These are phyloP conservation scores for Pediacus dermestoides DNA, from an alignment of 2,888 invertebrate species.

Conservation along the genomic window DNA sequence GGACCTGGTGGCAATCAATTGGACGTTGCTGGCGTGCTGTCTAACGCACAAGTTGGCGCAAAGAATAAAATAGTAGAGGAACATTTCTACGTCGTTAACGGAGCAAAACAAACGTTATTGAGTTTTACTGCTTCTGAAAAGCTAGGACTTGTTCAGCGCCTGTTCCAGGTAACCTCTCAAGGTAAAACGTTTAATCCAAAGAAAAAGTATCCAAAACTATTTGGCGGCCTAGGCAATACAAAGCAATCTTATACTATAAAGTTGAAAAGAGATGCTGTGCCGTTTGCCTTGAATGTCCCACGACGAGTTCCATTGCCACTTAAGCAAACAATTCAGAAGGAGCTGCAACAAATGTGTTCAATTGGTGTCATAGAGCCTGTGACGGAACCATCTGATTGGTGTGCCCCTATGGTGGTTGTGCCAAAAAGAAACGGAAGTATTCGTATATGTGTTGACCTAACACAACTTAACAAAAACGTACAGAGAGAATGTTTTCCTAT, in stretches of 20 bases:
- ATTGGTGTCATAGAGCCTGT: constrained; percentile 9
- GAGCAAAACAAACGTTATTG: constrained; percentile 13
- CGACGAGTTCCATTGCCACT: constrained; percentile 9
- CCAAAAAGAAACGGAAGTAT: constrained; percentile 7
- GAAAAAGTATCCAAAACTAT: constrained; percentile 42
- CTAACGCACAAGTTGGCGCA: constrained; percentile 3
- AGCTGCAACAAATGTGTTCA: constrained; percentile 9
- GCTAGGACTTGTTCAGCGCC: constrained; percentile 9
- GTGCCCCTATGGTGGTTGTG: constrained; percentile 10
- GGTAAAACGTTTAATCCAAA: constrained; percentile 9
- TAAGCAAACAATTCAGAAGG: not conserved
- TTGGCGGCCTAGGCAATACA: constrained; percentile 76
- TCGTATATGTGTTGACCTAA: constrained; percentile 9
- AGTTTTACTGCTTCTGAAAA: constrained; percentile 12
- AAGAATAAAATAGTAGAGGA: constrained; percentile 5
- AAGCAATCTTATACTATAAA: constrained; percentile 19
- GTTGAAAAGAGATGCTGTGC: constrained; percentile 6
- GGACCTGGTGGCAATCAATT: constrained; percentile 12
- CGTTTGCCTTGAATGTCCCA: constrained; percentile 6
- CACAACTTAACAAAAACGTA: constrained; percentile 10
- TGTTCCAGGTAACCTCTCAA: constrained; percentile 9
- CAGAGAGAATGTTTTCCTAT: constrained; percentile 4
- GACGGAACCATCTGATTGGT: constrained; percentile 11
- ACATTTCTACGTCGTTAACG: constrained; percentile 12
- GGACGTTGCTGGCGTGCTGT: constrained; percentile 6